Evolutionary conservation across 2,113 vertebrate genomes (phyloP).

Genomic region (Prunella himalayana): DNA sequence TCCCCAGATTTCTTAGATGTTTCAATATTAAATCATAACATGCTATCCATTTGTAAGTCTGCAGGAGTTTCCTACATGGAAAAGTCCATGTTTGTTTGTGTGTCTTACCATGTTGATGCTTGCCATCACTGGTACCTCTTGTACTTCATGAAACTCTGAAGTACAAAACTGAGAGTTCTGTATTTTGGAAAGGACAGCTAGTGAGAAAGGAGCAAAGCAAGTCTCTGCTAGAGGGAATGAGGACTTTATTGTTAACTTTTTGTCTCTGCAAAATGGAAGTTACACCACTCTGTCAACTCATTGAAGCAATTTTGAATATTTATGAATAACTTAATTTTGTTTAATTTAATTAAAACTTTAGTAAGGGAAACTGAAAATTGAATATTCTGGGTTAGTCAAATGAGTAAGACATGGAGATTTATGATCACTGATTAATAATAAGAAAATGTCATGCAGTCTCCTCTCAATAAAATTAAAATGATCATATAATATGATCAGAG

Average conservation of each 20-base stretch:
- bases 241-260: not conserved
- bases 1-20: not conserved
- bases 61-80: not conserved
- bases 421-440: not conserved
- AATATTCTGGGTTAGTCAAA: not conserved
- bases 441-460: not conserved
- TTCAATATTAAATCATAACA: not conserved
- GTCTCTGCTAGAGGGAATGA: not conserved
- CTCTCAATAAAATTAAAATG: not conserved
- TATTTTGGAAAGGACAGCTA: not conserved
- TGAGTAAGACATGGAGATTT: not conserved
- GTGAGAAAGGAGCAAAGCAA: not conserved
- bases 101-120: not conserved
- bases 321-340: not conserved
- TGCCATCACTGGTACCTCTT: not conserved
- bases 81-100: not conserved
- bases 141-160: not conserved
- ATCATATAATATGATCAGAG: not conserved
- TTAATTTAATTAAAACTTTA: not conserved
- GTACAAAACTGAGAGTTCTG: not conserved
- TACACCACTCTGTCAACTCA: not conserved
- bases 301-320: not conserved
- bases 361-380: not conserved
- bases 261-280: not conserved
- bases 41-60: fast-evolving